Base-by-base conservation (phyloP, 2,113 vertebrate species). In the Sander vitreus region DNA sequence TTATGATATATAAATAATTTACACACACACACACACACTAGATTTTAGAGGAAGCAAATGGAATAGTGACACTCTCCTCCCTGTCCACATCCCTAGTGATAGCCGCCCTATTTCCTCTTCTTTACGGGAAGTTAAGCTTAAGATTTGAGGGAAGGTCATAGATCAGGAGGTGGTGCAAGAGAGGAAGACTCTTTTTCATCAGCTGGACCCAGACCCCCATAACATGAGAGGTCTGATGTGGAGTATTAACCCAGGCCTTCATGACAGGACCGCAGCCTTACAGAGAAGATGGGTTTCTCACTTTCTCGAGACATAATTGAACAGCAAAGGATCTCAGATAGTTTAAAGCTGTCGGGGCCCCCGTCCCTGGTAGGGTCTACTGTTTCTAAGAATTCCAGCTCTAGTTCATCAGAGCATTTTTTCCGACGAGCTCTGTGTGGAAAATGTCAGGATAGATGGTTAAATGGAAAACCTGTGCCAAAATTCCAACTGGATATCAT, bases 361-460 rank as follows among this genome's bases (percentile, higher is more conserved):
- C 36, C 6, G 11, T 3, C 8, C 63, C 67, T 62, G 23, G 13
- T 59, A 18, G 48, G 14, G 65, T 76, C 25, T 54, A 78, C 64
- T 5, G n/a, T 76, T 88, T 89, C 47, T 60, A 39, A 76, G 69
- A 89, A 88, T 84, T 85, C 69, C 75, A 78, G 67, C 73, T 80
- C 4, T 6, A 78, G 14, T 58, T 89, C 48, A 58, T 72, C 9
- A 0, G 3, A 57, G 21, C 23, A 51, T 82, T 78, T 82, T 85
- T 70, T 63, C 68, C 64, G 55, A 3, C 33, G 7, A 60, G 60
- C 78, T 58, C 39, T 69, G 23, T 80, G 76, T 86, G 90, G 86
- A 92, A 93, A 91, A 87, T 92, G 73, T 89, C 54, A 43, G 66
- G 72, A 66, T 75, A 36, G 85, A 89, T 83, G 7, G 73, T 72